These are phyloP conservation scores for Accipiter virgatus DNA, from an alignment of 2,113 vertebrate species.

Conservation along the genomic window DNA sequence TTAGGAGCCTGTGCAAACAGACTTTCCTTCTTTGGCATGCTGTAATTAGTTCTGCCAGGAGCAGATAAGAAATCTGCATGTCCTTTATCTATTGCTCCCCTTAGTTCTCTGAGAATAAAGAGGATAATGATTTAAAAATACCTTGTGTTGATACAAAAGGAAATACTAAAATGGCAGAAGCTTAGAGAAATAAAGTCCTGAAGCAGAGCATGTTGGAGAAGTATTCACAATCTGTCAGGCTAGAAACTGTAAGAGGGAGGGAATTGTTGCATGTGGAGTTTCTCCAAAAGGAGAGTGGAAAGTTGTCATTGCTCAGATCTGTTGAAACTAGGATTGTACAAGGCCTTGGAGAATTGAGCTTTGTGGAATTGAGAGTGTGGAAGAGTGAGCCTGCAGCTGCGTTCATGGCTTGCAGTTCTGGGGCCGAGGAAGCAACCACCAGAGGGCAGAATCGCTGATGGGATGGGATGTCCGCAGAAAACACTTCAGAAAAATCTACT, in stretches of 20 bases:
- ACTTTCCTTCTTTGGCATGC: constrained; percentile 32
- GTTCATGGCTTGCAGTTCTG: not conserved
- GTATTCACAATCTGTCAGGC: not conserved
- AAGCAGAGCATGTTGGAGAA: not conserved
- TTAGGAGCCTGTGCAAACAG: constrained; percentile 29
- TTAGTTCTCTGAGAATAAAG: not conserved
- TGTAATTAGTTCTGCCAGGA: constrained; percentile 30
- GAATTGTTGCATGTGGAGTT: not conserved
- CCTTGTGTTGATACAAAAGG: not conserved
- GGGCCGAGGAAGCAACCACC: constrained; percentile 17
- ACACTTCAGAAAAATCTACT: not conserved
- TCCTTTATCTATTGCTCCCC: not conserved
- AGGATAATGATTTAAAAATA: constrained; percentile 11
- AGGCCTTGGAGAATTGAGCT: not conserved
- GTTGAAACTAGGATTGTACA: not conserved
- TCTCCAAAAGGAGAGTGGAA: not conserved
- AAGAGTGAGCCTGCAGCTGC: not conserved
- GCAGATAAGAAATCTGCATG: constrained; percentile 6
- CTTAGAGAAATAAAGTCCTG: not conserved
- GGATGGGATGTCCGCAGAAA: not conserved
- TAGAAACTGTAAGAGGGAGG: not conserved
- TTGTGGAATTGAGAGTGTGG: not conserved
- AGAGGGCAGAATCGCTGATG: constrained; percentile 48
- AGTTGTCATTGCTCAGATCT: not conserved
- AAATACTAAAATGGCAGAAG: constrained; percentile 9